Conservation (phyloP, 2,113 vertebrate species). For the Empidonax traillii region DNA sequence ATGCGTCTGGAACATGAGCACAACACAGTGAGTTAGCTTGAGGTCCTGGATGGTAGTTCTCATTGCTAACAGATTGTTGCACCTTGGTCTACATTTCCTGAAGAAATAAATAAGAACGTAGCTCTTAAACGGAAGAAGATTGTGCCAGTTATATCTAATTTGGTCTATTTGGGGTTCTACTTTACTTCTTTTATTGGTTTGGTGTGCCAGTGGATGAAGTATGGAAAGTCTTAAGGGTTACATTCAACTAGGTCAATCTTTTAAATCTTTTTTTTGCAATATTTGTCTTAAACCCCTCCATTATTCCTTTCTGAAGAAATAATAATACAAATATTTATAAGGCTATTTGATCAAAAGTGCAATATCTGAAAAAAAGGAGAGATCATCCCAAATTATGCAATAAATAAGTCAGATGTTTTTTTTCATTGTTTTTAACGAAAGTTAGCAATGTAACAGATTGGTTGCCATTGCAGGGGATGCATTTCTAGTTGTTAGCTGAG, state of each 20-base stretch:
- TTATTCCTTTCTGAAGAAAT: neutral
- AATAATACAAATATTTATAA: neutral
- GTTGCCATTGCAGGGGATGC: neutral
- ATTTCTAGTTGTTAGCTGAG: neutral
- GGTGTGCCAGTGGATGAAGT: neutral
- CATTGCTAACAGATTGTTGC: neutral
- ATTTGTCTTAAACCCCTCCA: neutral
- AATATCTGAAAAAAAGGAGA: neutral
- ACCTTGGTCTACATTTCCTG: neutral
- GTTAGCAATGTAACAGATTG: neutral
- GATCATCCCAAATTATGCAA: neutral
- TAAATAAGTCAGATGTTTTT: neutral
- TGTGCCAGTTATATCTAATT: neutral
- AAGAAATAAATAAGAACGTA: neutral
- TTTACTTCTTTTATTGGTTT: neutral
- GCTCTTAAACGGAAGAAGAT: neutral
- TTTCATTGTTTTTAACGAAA: neutral
- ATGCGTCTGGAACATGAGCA: fast-evolving
- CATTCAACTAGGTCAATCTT: neutral
- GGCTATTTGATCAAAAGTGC: neutral
- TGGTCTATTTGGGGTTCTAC: neutral
- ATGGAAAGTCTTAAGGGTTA: neutral
- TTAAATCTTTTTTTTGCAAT: neutral
- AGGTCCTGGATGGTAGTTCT: neutral
- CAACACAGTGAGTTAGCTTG: neutral